Evolutionary conservation across 2,888 invertebrate genomes (phyloP).

Genomic region (Melinopterus prodromus): DNA sequence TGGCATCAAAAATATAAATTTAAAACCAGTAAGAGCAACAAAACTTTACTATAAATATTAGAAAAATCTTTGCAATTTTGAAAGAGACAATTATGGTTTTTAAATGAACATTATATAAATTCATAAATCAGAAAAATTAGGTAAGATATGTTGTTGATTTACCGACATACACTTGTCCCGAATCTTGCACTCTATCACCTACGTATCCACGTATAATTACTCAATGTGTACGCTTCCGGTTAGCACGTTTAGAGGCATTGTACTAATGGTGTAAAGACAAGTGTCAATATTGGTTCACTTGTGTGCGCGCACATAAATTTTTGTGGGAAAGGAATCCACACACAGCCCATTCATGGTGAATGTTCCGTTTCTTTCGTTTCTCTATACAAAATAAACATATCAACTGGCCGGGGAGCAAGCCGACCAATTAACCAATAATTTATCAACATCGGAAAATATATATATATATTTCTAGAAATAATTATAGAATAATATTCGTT

Average conservation of each 20-base stretch:
- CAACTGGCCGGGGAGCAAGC: not conserved
- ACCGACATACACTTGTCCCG: too few species aligned
- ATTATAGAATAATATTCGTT: not conserved
- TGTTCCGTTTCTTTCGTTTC: not conserved
- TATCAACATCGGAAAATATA: not conserved
- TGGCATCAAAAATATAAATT: too few species aligned
- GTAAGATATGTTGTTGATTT: too few species aligned
- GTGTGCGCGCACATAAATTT: slow-evolving; percentile 21
- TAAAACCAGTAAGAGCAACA: too few species aligned
- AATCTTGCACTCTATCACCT: not conserved
- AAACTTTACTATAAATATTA: too few species aligned
- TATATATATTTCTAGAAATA: not conserved
- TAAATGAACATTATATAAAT: too few species aligned
- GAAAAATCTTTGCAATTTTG: too few species aligned
- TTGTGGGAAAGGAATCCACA: slow-evolving; percentile 21
- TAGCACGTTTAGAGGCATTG: slow-evolving; percentile 22
- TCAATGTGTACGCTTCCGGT: slow-evolving; percentile 17
- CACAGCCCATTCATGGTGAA: not conserved
- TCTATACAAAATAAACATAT: slow-evolving; percentile 4
- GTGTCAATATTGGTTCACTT: slow-evolving; percentile 19
- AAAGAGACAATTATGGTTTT: too few species aligned
- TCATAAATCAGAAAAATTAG: too few species aligned
- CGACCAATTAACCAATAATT: not conserved
- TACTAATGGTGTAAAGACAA: slow-evolving; percentile 26
- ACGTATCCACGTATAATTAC: not conserved